Base-by-base conservation (phyloP, 2,888 invertebrate species). In the Orthosia incerta region DNA sequence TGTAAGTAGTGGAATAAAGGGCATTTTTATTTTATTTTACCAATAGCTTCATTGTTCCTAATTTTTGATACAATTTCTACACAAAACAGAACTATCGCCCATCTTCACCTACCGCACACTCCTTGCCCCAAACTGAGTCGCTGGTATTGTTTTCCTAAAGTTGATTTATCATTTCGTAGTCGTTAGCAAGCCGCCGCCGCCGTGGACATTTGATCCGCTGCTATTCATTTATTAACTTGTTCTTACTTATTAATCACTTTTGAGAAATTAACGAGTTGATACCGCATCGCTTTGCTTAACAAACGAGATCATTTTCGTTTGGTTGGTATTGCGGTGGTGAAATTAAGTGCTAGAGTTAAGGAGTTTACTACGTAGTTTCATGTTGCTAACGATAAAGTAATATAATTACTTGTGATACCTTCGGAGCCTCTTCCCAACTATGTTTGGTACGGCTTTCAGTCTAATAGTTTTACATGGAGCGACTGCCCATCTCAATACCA, bases 121-220 rank as follows among this genome's bases (percentile, higher is more conserved):
- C 81, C 69, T 84, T 67, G 76, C 46, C 48, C 56, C 69, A 80
- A 89, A 89, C 88, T 89, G 86, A 88, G 86, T 83, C 70, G 82
- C 82, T 86, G 88, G 86, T 89, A 92, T 92, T 93, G 92, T 93
- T 92, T 90, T 85, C 86, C 83, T 84, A 84, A 88, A 92, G 89
- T 91, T 92, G 91, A 93, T 93, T 93, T 92, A 93, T 94, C 93
- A 93, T 91, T 90, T 88, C 78, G 78, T 71, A 91, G 88, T 91
- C 91, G 93, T 93, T 91, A 91, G 92, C 90, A 89, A 90, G 88
- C 83, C 89, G 85, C 82, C 83, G 88, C 82, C 89, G 86, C 83
- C 84, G 82, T 77, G 90, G 90, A 90, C 91, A 90, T 90, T 89
- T 90, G 91, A 92, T 91, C 89, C 88, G 76, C 63, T 79, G 76